Conservation (phyloP, 2,888 invertebrate genomes). For the Drosophila acutilabella region DNA sequence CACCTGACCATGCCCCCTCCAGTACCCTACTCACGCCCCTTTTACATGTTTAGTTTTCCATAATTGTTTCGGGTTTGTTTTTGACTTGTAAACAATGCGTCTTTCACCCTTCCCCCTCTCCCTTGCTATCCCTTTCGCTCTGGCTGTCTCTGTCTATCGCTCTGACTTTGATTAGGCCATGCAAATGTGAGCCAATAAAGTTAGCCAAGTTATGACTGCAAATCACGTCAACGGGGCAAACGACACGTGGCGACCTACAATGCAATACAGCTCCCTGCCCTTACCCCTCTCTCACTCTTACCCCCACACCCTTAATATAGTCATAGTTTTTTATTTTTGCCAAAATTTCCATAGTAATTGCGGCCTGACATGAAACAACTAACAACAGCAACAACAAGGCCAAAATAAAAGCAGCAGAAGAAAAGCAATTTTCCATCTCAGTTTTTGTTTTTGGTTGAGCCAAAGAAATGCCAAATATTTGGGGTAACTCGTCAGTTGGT, state of each 20-base stretch:
- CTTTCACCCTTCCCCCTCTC: constrained; percentile 1
- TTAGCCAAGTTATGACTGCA: constrained; percentile 67
- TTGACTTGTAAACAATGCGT: constrained; percentile 68
- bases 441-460: constrained; percentile 10
- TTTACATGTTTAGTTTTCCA: constrained; percentile 21
- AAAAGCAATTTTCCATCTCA: constrained; percentile 45
- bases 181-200: constrained; percentile 66
- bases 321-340: constrained; percentile 31
- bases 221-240: constrained; percentile 68
- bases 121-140: not conserved
- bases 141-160: not conserved
- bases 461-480: constrained; percentile 58
- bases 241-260: constrained; percentile 69
- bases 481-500: constrained; percentile 54
- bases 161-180: constrained; percentile 58
- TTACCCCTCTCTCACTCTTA: too few relatives aligned
- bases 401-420: constrained; percentile 2
- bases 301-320: not conserved
- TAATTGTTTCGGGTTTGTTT: constrained; percentile 67
- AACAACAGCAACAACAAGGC: constrained; percentile 25
- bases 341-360: constrained; percentile 71
- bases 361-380: constrained; percentile 70
- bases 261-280: constrained; percentile 21
- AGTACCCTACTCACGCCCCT: not conserved
- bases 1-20: not conserved